Conservation (phyloP, 1,140 invertebrate species). For the Pectinophora gossypiella region DNA sequence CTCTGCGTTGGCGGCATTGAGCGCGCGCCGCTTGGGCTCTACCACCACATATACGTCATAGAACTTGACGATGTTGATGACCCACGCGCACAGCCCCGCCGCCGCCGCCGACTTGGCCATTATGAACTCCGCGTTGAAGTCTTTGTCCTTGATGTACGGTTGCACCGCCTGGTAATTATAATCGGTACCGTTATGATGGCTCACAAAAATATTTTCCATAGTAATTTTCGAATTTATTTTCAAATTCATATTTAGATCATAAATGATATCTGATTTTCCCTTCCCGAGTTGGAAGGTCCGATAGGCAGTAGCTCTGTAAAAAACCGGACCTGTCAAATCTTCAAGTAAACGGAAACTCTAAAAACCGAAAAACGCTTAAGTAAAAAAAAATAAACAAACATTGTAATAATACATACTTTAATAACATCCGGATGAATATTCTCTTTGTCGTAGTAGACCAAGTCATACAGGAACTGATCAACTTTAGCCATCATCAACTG, state of each 20-base stretch:
- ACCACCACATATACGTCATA: constrained; percentile 95
- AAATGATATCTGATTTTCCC: too few species aligned
- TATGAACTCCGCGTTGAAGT: constrained; percentile 92
- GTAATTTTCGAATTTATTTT: too few species aligned
- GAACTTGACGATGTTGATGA: constrained; percentile 94
- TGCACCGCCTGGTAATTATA: constrained; percentile 63
- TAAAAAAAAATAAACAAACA: too few species aligned
- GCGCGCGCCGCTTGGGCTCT: constrained; percentile 90
- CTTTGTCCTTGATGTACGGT: constrained; percentile 78
- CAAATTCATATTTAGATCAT: too few species aligned
- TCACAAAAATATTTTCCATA: too few species aligned
- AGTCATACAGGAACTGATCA: constrained; percentile 89
- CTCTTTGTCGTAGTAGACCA: constrained; percentile 95
- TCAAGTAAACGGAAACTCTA: not conserved
- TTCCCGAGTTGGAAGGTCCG: too few species aligned
- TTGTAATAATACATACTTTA: constrained; percentile 73
- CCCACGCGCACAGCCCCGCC: constrained; percentile 94
- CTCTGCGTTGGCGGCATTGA: constrained; percentile 90
- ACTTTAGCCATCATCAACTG: constrained; percentile 78
- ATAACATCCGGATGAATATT: constrained; percentile 93
- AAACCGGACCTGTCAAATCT: too few species aligned
- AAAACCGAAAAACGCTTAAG: not conserved
- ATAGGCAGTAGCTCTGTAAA: too few species aligned
- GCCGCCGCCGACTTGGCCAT: constrained; percentile 91
- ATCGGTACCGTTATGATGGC: too few species aligned